Base-by-base conservation (phyloP, 1,140 invertebrate species). In the Camponotus pennsylvanicus region DNA sequence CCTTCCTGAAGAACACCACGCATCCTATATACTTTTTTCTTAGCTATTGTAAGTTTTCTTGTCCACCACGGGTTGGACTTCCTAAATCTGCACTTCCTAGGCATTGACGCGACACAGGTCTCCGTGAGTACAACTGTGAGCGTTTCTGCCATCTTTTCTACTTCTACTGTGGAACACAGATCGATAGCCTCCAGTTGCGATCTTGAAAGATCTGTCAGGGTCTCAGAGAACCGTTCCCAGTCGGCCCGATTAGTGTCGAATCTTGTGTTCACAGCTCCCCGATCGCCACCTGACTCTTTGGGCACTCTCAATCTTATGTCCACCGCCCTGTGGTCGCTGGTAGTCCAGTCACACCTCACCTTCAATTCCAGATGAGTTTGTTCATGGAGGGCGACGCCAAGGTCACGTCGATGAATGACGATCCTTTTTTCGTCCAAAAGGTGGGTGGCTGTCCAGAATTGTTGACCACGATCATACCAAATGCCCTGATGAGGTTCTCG, bases 221-320 rank as follows among this genome's bases (percentile, higher is more conserved):
- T 5, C 21, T 21, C 21, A 21, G 21, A 21, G 21, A 21, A 21
- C 21, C 21, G 21, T 21, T 21, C 21, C 21, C 67, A 75, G 1
- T 73, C 55, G 2, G 67, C 61, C 2, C 15, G 11, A 18, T 21
- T 21, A 0, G n/a, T 57, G 21, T 88, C 59, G 9, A 86, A 88
- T 13, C 61, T 0, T 0, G 2, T 57, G 11, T 1, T 15, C 4
- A 0, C 67, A 0, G 66, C 11, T 6, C 8, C 1, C 11, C 40
- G 45, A 9, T 42, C 69, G 32, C 11, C n/a, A 8, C 3, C 59
- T 2, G 3, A 11, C 1, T 15, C 15, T 3, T 3, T 75, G 0
- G 61, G 61, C 9, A 15, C 2, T 1, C 45, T 15, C 7, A 79
- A 0, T 0, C 18, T 18, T 4, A 78, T 49, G 32, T 57, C n/a